Base-by-base conservation (phyloP, 1,140 invertebrate species). In the Rhagoletis pomonella region DNA sequence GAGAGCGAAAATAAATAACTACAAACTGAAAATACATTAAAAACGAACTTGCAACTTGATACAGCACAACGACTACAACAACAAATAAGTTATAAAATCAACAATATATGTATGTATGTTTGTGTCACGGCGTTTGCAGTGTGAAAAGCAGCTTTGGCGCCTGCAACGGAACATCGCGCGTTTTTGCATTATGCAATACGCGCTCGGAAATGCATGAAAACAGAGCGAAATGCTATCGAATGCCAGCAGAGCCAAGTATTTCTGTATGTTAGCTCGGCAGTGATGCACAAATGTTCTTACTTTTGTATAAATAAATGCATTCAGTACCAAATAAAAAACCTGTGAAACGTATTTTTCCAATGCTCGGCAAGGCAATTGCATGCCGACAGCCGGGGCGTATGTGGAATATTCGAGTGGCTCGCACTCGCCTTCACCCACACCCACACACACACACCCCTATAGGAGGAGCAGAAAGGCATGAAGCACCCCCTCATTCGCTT, bases 11-110 rank as follows among this genome's bases (percentile, higher is more conserved):
- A 69, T 12, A 47, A 12, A 39, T 29, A 50, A 81, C 9, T n/a
- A 55, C 47, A 55, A 81, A 50, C 12, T n/a, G 47, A 19, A 81
- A 81, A 81, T 81, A 55, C 73, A 81, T 81, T 81, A 81, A 81
- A 81, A 81, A 81, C 73, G 47, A 55, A 55, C 73, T 81, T 81
- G 73, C 47, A 81, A 81, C 73, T 19, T 55, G 73, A 81, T 81
- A 81, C 73, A 81, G 17, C n/a, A 42, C 44, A 81, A 81, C 4
- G 55, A 81, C 73, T 55, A 81, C 4, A 55, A 58, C 1, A 10
- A 58, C 1, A 29, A 17, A 62, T 17, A 14, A 29, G n/a, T 55
- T 81, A 73, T 73, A 44, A 73, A 47, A 73, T 6, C n/a, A 67
- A 67, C 60, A 62, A 62, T 14, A 62, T 62, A 62, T 4, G 17